A percentile compares a stretch with the other conserved stretches of the same genome.
phyloP scores from a whole-genome alignment of 2,113 vertebrate species.

The Tapirus terrestris region DNA sequence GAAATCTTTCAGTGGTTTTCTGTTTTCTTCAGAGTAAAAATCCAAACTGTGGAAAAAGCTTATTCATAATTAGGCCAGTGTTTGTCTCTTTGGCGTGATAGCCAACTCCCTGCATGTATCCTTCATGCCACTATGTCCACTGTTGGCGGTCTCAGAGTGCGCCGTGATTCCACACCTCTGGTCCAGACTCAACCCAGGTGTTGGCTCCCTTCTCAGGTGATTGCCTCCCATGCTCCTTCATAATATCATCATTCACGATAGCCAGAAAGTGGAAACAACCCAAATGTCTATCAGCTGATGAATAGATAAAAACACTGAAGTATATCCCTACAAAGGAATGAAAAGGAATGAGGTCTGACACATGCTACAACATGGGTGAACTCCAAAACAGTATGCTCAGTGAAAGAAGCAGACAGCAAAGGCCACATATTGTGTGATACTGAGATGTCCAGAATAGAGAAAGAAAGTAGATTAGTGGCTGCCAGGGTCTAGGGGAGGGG shows the following conservation, averaged over 20 bases:
- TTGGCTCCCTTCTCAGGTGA: not conserved
- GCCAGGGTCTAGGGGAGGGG: rapidly evolving
- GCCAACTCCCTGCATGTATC: rapidly evolving
- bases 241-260: rapidly evolving
- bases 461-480: rapidly evolving
- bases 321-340: rapidly evolving
- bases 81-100: not conserved
- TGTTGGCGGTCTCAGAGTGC: not conserved
- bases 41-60: not conserved
- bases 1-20: rapidly evolving
- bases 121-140: rapidly evolving
- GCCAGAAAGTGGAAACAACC: not conserved
- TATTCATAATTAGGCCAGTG: rapidly evolving
- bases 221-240: not conserved
- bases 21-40: not conserved
- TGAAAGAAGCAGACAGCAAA: not conserved
- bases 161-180: not conserved
- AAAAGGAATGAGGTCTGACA: not conserved
- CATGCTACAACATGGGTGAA: rapidly evolving
- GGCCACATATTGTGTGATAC: rapidly evolving
- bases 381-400: rapidly evolving
- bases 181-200: too few relatives aligned
- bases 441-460: not conserved
- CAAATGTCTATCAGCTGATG: not conserved
- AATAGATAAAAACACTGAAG: too few relatives aligned